Evolutionary conservation across 1,140 invertebrate species (phyloP), one percentile per base, ranked within the genome.

Genomic region (Hyposmocoma kahamanoa): DNA sequence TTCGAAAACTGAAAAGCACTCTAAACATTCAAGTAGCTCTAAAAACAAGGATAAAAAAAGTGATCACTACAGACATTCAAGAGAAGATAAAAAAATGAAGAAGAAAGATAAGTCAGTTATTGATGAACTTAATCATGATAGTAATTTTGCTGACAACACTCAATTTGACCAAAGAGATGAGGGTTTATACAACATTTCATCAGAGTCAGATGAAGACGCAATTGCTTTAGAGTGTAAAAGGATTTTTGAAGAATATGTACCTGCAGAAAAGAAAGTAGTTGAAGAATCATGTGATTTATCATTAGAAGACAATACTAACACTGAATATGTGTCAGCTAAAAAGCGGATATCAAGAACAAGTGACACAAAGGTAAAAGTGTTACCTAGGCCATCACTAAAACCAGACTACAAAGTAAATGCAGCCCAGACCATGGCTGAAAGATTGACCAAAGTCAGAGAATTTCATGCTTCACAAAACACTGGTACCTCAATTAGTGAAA

Each of bases 181-280:
- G 38, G 69, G 75, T 30, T 32, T 53, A 36, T 62, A 68, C 44
- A 60, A 72, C 49, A 47, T 82, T 34, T 84, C n/a, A n/a, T n/a
- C 81, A 30, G 86, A 87, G 36, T 79, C 81, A 20, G 86, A 87
- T 71, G 84, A 86, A 61, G 84, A 87, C 48, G 55, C 60, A 38
- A 84, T 86, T 53, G 75, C 71, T 26, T 56, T 81, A 51, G 77
- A 87, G 65, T 87, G 86, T 65, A 78, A 84, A 53, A 84, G 67
- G 64, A 87, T 87, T 58, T 87, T 87, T 83, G 84, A 87, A 62
- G 86, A 87, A 57, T 87, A 87, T 79, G 74, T 86, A 24, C 86
- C 83, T 15, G 54, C 52, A 24, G 53, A 56, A 56, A 81, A 76
- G 63, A 3, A 6, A 10, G 9, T 9, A 11, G 45, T 51, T 51